Evolutionary conservation across 37 sponge, comb jelly and placozoan genomes (phyloP), one percentile per base, ranked within the genome.

Genomic region (Chondrilla cf. caribensis): DNA sequence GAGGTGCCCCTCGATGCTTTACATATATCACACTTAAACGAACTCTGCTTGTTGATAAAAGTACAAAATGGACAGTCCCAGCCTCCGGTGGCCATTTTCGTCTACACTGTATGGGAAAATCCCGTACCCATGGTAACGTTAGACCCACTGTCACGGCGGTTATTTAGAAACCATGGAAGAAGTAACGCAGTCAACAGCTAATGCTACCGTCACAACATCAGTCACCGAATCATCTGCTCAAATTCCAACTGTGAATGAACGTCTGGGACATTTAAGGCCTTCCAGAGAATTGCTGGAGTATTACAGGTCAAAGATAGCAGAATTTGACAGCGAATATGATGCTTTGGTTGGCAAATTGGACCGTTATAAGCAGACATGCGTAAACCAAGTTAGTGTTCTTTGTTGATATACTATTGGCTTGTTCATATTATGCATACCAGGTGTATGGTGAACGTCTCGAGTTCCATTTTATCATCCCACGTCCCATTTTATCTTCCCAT

Each of bases 241-340:
- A 1, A 31, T 85, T 24, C 85, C 86, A 3, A 35, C 81, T 14
- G 64, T 89, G 18, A 70, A 89, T 41, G 93, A 92, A 57, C 67
- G 93, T 32, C 89, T 92, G 35, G 84, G 78, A 37, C 89, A 86
- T 31, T 84, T 92, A 41, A 77, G 93, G n/a, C 93, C 99, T 15
- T 93, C 93, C 39, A 67, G 91, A 38, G 97, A 96, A 62, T 89
- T 99, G 11, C 87, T 99, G 33, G 95, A 99, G 71, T 99, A 89
- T 73, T 96, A 96, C 81, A 88, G 99, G n/a, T 81, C 41, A 70
- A 99, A 99, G 86, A 86, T 99, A 58, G 80, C 99, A 15, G 97
- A 99, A 58, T 96, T 92, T 79, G 99, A 99, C 66, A 68, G 58
- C n/a, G 99, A 99, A 18, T 91, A 92, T 54, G 95, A 92, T 15